Evolutionary conservation across 2,113 vertebrate species (phyloP).

Genomic region (Solenodon paradoxus): DNA sequence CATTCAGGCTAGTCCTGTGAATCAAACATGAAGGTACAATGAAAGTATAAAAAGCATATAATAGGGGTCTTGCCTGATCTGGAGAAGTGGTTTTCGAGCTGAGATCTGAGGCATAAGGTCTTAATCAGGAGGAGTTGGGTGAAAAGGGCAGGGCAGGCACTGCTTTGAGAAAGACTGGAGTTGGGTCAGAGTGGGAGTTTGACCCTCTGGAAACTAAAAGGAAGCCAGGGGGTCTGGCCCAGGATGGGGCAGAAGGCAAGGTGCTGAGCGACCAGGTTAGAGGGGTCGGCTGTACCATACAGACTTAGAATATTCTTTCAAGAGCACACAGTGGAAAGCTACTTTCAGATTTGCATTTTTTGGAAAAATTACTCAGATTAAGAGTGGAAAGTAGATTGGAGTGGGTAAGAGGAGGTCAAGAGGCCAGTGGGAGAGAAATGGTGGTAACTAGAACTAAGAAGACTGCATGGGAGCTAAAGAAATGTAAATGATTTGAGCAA

Average conservation of each 20-base stretch:
- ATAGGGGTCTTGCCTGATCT: not conserved
- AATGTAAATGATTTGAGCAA: not conserved
- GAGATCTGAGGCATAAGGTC: not conserved
- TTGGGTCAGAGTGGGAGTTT: not conserved
- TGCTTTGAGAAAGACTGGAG: not conserved
- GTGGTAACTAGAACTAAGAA: not conserved
- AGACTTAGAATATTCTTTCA: not conserved
- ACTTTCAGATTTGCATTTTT: not conserved
- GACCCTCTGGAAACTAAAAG: not conserved
- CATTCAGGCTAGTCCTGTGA: not conserved
- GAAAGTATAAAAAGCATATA: not conserved
- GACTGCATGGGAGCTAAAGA: not conserved
- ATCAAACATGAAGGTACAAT: not conserved
- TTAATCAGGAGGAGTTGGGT: not conserved
- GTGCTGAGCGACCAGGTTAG: fast-evolving
- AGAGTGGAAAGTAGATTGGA: not conserved
- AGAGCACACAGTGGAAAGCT: not conserved
- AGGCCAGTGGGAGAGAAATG: not conserved
- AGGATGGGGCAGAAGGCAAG: not conserved
- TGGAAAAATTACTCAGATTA: not conserved
- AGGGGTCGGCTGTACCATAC: not conserved
- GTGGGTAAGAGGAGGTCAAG: not conserved
- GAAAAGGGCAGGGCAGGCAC: not conserved
- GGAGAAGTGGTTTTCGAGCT: not conserved
- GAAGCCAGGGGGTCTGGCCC: no score